A percentile compares a stretch with the other conserved stretches of the same genome.
These are phyloP conservation scores for Coenobita brevimanus DNA, from an alignment of 1,140 invertebrate species.

Conservation along the genomic window DNA sequence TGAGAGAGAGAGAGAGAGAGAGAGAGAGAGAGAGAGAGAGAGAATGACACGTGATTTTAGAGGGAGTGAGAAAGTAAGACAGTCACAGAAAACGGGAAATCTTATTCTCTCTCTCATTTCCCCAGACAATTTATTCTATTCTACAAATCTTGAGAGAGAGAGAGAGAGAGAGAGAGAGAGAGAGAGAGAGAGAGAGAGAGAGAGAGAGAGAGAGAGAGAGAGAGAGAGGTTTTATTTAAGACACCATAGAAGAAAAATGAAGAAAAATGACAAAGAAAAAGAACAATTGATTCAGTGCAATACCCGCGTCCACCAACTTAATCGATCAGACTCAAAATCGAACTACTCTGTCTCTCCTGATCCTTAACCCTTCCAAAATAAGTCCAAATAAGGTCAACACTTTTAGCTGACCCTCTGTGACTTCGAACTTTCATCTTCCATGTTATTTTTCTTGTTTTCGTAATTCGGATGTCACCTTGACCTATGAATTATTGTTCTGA, in stretches of 20 bases:
- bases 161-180: not conserved
- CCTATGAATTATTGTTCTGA: no score
- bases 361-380: no score
- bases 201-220: not conserved
- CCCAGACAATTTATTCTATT: no score
- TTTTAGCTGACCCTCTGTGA: no score
- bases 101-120: no score
- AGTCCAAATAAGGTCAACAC: no score
- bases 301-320: no score
- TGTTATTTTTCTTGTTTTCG: no score
- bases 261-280: not conserved
- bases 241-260: not conserved
- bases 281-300: not conserved
- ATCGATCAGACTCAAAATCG: no score
- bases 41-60: not conserved
- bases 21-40: not conserved
- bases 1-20: not conserved
- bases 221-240: not conserved
- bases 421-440: no score
- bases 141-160: not conserved
- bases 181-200: not conserved
- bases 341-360: no score
- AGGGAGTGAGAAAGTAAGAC: not conserved
- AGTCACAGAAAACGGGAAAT: not conserved
- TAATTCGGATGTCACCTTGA: no score